Conservation (phyloP, 2,888 invertebrate species). For the Hesperia comma region DNA sequence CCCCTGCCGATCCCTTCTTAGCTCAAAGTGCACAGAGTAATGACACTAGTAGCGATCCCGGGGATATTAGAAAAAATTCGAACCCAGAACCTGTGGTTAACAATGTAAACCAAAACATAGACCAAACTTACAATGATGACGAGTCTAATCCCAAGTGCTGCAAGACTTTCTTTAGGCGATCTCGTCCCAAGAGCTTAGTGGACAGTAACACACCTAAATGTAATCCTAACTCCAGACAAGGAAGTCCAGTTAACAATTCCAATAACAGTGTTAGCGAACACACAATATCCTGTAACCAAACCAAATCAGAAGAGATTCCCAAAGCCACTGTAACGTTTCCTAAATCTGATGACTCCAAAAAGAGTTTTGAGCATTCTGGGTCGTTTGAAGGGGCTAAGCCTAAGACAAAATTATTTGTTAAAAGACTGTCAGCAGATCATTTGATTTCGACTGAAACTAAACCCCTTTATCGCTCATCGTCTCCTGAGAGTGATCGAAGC, state of each 20-base stretch:
- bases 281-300: conserved; percentile 62
- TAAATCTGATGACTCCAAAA: conserved; percentile 68
- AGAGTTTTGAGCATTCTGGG: conserved; percentile 75
- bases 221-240: conserved; percentile 62
- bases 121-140: conserved; percentile 61
- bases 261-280: conserved; percentile 69
- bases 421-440: conserved; percentile 78
- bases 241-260: conserved; percentile 71
- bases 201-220: conserved; percentile 65
- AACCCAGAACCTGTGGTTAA: conserved; percentile 56
- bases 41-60: conserved; percentile 56
- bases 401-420: conserved; percentile 76
- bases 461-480: conserved; percentile 71
- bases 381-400: conserved; percentile 78
- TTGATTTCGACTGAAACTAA: conserved; percentile 74
- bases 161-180: conserved; percentile 73
- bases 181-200: conserved; percentile 73
- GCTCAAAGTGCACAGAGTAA: conserved; percentile 70
- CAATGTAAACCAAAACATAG: conserved; percentile 52
- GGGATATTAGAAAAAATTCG: conserved; percentile 56
- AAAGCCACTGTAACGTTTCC: conserved; percentile 75
- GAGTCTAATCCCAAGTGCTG: conserved; percentile 72
- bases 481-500: conserved; percentile 78
- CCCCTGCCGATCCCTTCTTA: conserved; percentile 77
- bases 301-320: conserved; percentile 74